Conservation (phyloP, 2,888 invertebrate genomes). For the Diplazon laetatorius region DNA sequence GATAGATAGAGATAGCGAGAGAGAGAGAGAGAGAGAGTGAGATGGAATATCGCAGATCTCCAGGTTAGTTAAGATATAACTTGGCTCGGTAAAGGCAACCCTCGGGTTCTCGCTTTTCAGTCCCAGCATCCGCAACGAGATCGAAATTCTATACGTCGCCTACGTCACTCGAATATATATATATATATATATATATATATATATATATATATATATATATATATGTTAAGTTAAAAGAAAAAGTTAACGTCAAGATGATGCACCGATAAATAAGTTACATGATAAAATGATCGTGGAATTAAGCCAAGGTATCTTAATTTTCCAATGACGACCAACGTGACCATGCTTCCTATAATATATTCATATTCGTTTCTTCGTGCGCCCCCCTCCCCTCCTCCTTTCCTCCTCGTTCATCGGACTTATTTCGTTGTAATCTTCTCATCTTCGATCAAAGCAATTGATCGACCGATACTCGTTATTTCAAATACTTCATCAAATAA, state of each 20-base stretch:
- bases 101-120: constrained; percentile 20
- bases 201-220: constrained; percentile 4
- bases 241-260: constrained; percentile 28
- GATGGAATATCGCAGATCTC: constrained; percentile 31
- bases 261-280: constrained; percentile 37
- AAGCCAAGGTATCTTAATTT: constrained; percentile 19
- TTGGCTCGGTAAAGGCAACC: constrained; percentile 37
- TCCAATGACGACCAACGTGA: background rate
- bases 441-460: constrained; percentile 12
- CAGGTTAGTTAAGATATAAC: constrained; percentile 37
- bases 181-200: background rate
- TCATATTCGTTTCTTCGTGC: background rate
- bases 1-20: background rate
- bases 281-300: constrained; percentile 43
- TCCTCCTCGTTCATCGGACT: constrained; percentile 1
- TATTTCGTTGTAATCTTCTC: constrained; percentile 25
- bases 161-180: background rate
- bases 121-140: constrained; percentile 31
- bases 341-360: too few species aligned
- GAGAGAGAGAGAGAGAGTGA: too few species aligned
- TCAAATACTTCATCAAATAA: background rate
- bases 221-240: background rate
- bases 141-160: constrained; percentile 32
- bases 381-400: background rate
- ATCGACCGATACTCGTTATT: constrained; percentile 4